Conservation (phyloP, 92 coral and sea anemone species). For the Heteractis magnifica region DNA sequence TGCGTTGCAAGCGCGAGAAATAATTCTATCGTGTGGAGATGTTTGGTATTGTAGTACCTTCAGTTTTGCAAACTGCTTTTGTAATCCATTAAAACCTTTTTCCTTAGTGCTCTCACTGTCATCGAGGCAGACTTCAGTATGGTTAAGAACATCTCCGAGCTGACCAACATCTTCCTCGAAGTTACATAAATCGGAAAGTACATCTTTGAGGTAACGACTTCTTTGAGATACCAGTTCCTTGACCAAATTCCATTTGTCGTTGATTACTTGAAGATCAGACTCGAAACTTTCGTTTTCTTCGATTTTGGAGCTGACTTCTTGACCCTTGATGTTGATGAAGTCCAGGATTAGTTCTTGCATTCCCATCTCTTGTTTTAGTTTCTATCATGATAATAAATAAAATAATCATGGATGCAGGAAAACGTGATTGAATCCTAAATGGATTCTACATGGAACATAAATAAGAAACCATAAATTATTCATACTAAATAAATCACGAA, state of each 20-base stretch:
- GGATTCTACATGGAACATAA: too few relatives aligned
- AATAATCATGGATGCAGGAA: neutral
- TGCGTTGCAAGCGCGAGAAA: too few relatives aligned
- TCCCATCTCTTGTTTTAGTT: constrained; percentile 69
- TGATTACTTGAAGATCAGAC: constrained; percentile 71
- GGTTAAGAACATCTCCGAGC: constrained; percentile 69
- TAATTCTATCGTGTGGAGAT: too few relatives aligned
- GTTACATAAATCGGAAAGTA: constrained; percentile 63
- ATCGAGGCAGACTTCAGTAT: constrained; percentile 78
- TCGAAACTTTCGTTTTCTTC: constrained; percentile 68
- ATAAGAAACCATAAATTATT: too few relatives aligned
- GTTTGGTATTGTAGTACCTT: constrained; percentile 41
- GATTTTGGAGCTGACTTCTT: constrained; percentile 70
- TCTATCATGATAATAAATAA: constrained; percentile 29
- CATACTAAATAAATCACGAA: too few relatives aligned
- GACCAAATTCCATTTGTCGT: constrained; percentile 72
- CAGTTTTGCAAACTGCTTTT: constrained; percentile 80
- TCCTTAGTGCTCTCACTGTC: constrained; percentile 66
- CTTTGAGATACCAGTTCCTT: constrained; percentile 60
- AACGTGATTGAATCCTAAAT: neutral
- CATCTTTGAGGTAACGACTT: constrained; percentile 50
- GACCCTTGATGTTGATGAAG: constrained; percentile 85
- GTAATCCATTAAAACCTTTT: constrained; percentile 71
- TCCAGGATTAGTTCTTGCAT: constrained; percentile 89
- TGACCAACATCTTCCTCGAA: constrained; percentile 69